phyloP scores from a whole-genome alignment of 1,140 invertebrate species.

The Bradysia coprophila region DNA sequence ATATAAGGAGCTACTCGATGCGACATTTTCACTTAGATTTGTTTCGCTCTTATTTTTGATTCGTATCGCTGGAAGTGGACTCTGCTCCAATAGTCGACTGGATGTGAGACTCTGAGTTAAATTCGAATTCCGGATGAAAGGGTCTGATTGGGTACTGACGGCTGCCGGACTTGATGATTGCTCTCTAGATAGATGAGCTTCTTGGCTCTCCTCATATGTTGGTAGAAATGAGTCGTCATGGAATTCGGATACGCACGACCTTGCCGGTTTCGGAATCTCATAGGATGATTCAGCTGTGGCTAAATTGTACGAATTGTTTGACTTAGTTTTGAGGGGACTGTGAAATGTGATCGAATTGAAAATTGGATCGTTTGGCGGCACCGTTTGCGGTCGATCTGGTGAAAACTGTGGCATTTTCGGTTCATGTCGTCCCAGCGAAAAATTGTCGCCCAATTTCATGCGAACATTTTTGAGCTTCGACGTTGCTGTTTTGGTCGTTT shows the following conservation, averaged over 20 bases:
- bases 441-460: slow-evolving; percentile 10
- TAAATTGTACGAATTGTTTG: slow-evolving; percentile 10
- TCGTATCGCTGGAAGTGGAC: background rate
- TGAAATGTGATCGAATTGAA: slow-evolving; percentile 18
- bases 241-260: background rate
- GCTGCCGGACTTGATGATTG: background rate
- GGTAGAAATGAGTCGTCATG: no score
- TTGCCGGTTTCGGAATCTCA: slow-evolving; percentile 13
- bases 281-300: slow-evolving; percentile 8
- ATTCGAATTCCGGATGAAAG: background rate
- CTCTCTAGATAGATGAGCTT: background rate
- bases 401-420: slow-evolving; percentile 3
- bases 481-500: slow-evolving; percentile 13
- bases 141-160: background rate
- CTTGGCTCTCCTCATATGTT: no score
- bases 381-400: slow-evolving; percentile 14
- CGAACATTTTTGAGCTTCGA: slow-evolving; percentile 13
- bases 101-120: background rate
- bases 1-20: no score
- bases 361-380: slow-evolving; percentile 17
- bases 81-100: background rate
- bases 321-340: slow-evolving; percentile 15
- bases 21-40: background rate
- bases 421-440: slow-evolving; percentile 6
- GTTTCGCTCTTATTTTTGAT: background rate